A percentile compares a stretch with the other conserved stretches of the same genome.
Conservation (phyloP, 2,113 vertebrate species). For the Heteronetta atricapilla region DNA sequence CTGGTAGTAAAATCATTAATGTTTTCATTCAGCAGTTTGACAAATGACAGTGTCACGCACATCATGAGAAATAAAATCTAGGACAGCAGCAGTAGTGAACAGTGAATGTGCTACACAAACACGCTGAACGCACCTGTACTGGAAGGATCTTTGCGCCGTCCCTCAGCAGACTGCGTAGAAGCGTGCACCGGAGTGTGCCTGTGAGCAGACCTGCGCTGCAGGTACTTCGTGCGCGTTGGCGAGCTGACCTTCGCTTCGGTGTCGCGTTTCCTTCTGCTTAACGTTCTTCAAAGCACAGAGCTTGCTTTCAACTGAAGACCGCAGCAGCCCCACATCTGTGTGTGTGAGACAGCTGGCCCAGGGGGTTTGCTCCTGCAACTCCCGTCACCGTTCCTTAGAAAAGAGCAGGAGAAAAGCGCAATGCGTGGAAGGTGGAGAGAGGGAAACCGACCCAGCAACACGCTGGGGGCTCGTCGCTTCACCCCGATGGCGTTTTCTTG, state of each 20-base stretch:
- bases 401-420: constrained; percentile 16
- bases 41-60: neutral
- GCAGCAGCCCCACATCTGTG: neutral
- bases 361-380: neutral
- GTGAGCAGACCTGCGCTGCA: rapidly evolving
- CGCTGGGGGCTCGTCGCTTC: neutral
- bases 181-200: neutral
- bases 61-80: neutral
- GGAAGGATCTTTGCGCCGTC: neutral
- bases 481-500: neutral
- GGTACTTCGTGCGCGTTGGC: neutral
- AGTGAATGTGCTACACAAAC: neutral
- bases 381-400: neutral
- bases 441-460: neutral
- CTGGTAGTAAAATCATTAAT: too few species aligned
- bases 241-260: neutral
- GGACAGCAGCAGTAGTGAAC: neutral
- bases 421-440: neutral
- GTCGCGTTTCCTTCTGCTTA: neutral
- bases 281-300: neutral
- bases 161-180: neutral
- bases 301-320: neutral
- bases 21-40: neutral
- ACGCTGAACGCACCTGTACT: neutral
- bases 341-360: neutral